Conservation (phyloP, 1,140 invertebrate species). For the Luehdorfia chinensis region DNA sequence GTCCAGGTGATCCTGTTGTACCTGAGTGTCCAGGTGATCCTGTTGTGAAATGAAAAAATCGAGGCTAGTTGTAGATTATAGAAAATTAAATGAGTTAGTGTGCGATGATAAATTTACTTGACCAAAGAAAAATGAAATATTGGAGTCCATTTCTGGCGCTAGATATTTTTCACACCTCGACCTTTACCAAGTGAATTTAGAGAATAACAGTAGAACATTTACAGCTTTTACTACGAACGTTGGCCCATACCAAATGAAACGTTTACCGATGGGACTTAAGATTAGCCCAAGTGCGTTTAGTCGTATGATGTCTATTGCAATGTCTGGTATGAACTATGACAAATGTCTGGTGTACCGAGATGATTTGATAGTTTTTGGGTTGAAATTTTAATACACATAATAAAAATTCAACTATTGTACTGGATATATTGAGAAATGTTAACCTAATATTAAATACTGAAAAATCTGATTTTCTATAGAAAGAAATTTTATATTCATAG, state of each 20-base stretch:
- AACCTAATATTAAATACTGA: slow-evolving; percentile 14
- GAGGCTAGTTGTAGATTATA: too few species aligned
- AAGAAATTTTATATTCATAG: slow-evolving; percentile 1
- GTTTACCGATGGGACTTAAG: slow-evolving; percentile 32
- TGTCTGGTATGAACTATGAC: not conserved
- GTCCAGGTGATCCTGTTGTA: too few species aligned
- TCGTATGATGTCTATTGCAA: not conserved
- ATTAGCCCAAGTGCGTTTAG: slow-evolving; percentile 17
- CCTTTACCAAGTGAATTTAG: too few species aligned
- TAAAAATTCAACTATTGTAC: slow-evolving; percentile 1
- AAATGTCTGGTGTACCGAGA: not conserved
- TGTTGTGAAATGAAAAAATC: too few species aligned
- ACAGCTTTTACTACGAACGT: too few species aligned
- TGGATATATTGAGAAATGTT: not conserved
- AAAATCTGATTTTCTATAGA: slow-evolving; percentile 10
- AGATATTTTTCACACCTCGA: too few species aligned
- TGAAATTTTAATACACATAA: not conserved
- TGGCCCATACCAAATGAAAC: slow-evolving; percentile 30
- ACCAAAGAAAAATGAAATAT: too few species aligned
- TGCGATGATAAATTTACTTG: too few species aligned
- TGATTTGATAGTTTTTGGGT: not conserved
- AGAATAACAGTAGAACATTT: too few species aligned
- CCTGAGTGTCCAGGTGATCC: too few species aligned
- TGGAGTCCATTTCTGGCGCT: too few species aligned
- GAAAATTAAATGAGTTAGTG: too few species aligned